phyloP scores from a whole-genome alignment of 2,888 invertebrate species.

The Venusia cambrica region DNA sequence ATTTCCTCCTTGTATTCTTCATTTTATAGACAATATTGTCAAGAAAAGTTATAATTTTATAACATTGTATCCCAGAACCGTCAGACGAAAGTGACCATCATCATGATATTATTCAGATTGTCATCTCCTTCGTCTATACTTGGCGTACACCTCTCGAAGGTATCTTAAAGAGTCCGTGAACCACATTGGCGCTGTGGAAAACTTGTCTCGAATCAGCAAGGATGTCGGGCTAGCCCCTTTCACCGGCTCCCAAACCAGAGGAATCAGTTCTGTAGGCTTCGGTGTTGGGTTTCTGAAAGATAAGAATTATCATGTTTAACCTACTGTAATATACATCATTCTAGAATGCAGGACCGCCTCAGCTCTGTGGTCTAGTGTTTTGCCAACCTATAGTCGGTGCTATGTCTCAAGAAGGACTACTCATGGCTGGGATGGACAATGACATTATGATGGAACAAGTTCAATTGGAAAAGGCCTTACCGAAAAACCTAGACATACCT shows the following conservation, averaged over 20 bases:
- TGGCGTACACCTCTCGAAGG: slow-evolving; percentile 48
- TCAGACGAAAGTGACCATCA: too few species aligned
- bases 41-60: too few species aligned
- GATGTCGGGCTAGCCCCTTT: slow-evolving; percentile 36
- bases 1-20: too few species aligned
- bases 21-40: too few species aligned
- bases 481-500: slow-evolving; percentile 53
- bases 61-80: too few species aligned
- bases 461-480: slow-evolving; percentile 50
- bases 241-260: slow-evolving; percentile 49
- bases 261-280: slow-evolving; percentile 36
- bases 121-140: slow-evolving; percentile 46
- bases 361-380: too few species aligned
- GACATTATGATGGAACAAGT: slow-evolving; percentile 44
- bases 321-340: too few species aligned
- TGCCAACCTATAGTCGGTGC: slow-evolving; percentile 59
- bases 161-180: slow-evolving; percentile 45
- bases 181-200: slow-evolving; percentile 49
- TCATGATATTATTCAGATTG: too few species aligned
- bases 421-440: slow-evolving; percentile 52
- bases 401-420: slow-evolving; percentile 54
- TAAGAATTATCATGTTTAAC: too few species aligned
- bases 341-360: too few species aligned
- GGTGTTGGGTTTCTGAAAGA: slow-evolving; percentile 61
- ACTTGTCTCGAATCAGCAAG: slow-evolving; percentile 49